A percentile compares a stretch with the other conserved stretches of the same genome.
phyloP scores from a whole-genome alignment of 2,113 vertebrate species.

The Saccopteryx leptura region DNA sequence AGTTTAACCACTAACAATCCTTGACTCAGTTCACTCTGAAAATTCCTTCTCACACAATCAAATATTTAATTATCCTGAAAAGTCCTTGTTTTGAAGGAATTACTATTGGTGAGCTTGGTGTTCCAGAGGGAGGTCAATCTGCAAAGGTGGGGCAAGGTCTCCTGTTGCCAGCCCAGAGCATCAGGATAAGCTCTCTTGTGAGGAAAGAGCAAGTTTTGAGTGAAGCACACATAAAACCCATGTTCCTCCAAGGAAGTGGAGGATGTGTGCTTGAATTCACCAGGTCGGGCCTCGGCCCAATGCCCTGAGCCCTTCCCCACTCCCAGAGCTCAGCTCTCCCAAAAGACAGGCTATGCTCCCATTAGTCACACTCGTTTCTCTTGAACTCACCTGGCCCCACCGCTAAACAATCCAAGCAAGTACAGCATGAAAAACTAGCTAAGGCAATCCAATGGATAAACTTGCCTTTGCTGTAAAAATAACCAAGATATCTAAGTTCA shows the following conservation, averaged over 20 bases:
- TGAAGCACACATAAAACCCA: background rate
- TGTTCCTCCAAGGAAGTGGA: background rate
- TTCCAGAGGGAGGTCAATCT: background rate
- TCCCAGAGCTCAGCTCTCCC: background rate
- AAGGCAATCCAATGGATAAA: background rate
- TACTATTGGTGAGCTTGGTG: background rate
- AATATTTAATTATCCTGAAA: background rate
- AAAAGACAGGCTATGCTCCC: background rate
- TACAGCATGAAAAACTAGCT: background rate
- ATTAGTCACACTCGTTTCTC: background rate
- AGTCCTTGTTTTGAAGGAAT: background rate
- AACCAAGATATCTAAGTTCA: background rate
- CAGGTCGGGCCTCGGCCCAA: background rate
- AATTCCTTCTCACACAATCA: background rate
- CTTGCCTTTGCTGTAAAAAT: background rate
- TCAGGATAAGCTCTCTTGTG: background rate
- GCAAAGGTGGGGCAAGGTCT: background rate
- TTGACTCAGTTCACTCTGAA: background rate
- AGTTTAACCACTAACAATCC: background rate
- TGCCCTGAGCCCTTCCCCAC: rapidly evolving
- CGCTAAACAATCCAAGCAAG: background rate
- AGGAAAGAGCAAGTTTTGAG: background rate
- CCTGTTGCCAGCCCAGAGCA: background rate
- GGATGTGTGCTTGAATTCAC: background rate
- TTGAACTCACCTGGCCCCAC: background rate